Percentiles rank a stretch among this genome's conserved stretches.
Evolutionary conservation across 2,797 vertebrate genomes (phyloP).

Genomic region (Coccyzus lansbergi): DNA sequence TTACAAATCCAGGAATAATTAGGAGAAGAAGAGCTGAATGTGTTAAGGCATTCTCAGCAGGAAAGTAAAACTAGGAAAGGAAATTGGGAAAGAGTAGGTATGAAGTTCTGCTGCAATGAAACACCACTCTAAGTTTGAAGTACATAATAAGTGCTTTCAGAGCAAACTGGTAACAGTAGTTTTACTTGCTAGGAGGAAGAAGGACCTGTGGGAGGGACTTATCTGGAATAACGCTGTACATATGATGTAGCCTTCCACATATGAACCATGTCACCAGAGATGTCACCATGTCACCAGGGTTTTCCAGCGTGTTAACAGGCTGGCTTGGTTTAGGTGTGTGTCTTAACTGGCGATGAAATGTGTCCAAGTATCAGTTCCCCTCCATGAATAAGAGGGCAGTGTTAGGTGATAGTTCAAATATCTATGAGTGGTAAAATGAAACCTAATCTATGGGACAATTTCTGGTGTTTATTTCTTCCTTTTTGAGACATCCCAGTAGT

Average conservation of each 20-base stretch:
- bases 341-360: neutral
- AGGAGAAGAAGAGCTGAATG: neutral
- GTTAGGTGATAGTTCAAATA: neutral
- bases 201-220: neutral
- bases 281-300: no score
- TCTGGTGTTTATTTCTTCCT: slow-evolving; percentile 7
- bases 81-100: neutral
- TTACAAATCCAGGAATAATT: slow-evolving; percentile 23
- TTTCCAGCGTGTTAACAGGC: neutral
- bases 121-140: neutral
- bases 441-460: neutral
- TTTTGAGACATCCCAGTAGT: neutral
- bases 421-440: neutral
- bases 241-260: neutral
- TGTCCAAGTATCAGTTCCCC: neutral
- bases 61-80: slow-evolving; percentile 3
- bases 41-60: neutral
- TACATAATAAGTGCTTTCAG: neutral
- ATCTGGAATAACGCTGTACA: neutral
- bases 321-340: neutral
- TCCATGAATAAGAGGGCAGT: neutral
- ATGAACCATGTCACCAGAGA: neutral
- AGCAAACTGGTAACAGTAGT: neutral
- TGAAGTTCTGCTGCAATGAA: neutral
- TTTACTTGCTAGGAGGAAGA: neutral